Base-by-base conservation (phyloP, 2,797 vertebrate genomes). In the Poeciliopsis paucimaculata region DNA sequence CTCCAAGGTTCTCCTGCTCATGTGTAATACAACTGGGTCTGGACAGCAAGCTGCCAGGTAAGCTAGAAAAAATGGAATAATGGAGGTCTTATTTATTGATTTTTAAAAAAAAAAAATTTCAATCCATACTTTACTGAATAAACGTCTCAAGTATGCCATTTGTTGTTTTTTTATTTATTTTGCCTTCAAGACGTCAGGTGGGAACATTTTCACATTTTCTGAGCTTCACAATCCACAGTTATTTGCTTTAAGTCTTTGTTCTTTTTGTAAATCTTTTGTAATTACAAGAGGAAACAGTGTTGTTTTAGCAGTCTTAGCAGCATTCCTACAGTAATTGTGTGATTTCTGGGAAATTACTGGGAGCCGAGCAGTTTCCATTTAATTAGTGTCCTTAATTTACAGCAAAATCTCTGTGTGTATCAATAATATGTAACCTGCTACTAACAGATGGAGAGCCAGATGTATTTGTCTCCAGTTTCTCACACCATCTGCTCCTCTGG, bases 11-110 rank as follows among this genome's bases (percentile, higher is more conserved):
- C 93, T 97, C 26, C 94, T 99, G 39, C 95, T 99, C 86, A 93
- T 98, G 89, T 98, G 98, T 88, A 98, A 97, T 93, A 92, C 96
- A 1, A 94, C 94, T 1, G 97, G 96, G 6, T 87, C 93, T 0
- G 96, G 96, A 12, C 93, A 95, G 60, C 96, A 95, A 80, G 96
- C 95, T 3, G 87, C 94, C 90, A 96, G 98, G 98, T 98, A 93
- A 92, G 82, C 55, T 39, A 6, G 26, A 26, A 41, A 13, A n/a
- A 57, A 11, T 51, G 36, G 16, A 7, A 31, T 62, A 20, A 20
- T 71, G 43, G 11, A 7, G 39, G 13, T 5, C 20, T 68, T 68
- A 11, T 68, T 26, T 57, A 13, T 26, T 68, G 0, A 20, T 53
- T 53, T 3, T 0, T 43, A n/a, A n/a, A n/a, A n/a, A n/a, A n/a